A percentile compares a stretch with the other conserved stretches of the same genome.
phyloP scores from a whole-genome alignment of 2,797 vertebrate species.

The Trematomus bernacchii region DNA sequence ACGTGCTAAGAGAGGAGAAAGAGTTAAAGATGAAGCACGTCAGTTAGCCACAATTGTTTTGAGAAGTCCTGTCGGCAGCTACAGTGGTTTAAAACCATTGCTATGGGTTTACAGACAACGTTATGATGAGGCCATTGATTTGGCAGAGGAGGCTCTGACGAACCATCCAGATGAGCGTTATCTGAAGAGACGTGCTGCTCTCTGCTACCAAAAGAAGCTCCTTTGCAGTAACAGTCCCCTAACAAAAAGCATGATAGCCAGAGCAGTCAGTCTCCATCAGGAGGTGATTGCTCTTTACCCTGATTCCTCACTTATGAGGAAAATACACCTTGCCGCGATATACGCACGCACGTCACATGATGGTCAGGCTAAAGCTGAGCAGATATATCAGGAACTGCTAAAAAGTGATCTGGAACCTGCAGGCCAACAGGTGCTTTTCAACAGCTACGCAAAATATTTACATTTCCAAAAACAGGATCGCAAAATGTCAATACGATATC shows the following conservation, averaged over 20 bases:
- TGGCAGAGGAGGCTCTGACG: slow-evolving; percentile 28
- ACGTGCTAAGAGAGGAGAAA: no score
- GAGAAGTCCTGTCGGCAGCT: no score
- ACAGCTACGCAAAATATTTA: slow-evolving; percentile 45
- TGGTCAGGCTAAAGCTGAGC: slow-evolving; percentile 1
- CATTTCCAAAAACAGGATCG: neutral
- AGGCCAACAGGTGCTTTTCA: neutral
- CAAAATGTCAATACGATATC: no score
- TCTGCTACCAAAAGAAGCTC: slow-evolving; percentile 59
- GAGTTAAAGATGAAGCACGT: no score
- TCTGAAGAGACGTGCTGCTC: slow-evolving; percentile 53
- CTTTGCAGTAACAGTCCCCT: neutral
- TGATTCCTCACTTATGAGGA: neutral
- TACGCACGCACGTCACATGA: neutral
- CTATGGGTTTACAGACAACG: neutral
- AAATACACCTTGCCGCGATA: slow-evolving; percentile 43
- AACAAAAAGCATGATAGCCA: no score
- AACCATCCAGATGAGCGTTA: slow-evolving; percentile 50
- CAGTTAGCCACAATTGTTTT: no score
- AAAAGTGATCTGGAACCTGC: no score
- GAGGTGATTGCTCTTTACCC: no score
- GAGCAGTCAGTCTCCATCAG: no score
- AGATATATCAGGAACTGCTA: slow-evolving; percentile 28
- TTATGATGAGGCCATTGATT: no score
- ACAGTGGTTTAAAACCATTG: no score